A percentile compares a stretch with the other conserved stretches of the same genome.
phyloP scores from a whole-genome alignment of 92 coral and sea anemone genomes.

The Galaxea fascicularis region DNA sequence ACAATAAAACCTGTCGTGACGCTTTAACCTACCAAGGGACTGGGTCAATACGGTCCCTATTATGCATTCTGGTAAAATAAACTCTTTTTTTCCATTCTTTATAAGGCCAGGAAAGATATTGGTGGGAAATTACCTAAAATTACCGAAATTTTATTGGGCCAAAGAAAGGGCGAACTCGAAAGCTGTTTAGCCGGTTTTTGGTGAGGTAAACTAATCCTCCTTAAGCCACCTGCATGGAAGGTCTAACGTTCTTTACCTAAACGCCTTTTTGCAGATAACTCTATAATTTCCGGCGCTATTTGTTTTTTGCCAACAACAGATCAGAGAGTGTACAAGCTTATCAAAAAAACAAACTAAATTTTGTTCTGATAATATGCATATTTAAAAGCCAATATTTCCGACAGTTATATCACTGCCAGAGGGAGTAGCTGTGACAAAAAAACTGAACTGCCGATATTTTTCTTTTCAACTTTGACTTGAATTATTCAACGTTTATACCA shows the following conservation, averaged over 20 bases:
- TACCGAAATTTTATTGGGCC: neutral
- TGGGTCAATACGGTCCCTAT: neutral
- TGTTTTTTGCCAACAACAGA: slow-evolving; percentile 3
- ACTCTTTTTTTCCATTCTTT: neutral
- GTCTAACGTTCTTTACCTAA: no score
- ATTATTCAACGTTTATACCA: no score
- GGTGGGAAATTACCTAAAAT: neutral
- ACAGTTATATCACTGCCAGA: neutral
- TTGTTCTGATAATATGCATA: neutral
- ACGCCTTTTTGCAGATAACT: neutral
- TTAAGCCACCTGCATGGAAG: no score
- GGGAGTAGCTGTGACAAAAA: neutral
- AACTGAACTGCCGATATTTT: neutral
- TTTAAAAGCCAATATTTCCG: slow-evolving; percentile 8
- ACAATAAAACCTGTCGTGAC: no score
- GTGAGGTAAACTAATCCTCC: no score
- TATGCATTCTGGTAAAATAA: no score
- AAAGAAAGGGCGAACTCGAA: no score
- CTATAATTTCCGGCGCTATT: neutral
- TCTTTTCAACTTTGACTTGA: neutral
- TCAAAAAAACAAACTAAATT: neutral
- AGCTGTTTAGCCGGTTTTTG: no score
- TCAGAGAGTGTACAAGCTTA: neutral
- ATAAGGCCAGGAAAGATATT: neutral
- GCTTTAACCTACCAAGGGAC: neutral